Conservation (phyloP, 2,797 vertebrate genomes). For the Linurgus olivaceus region DNA sequence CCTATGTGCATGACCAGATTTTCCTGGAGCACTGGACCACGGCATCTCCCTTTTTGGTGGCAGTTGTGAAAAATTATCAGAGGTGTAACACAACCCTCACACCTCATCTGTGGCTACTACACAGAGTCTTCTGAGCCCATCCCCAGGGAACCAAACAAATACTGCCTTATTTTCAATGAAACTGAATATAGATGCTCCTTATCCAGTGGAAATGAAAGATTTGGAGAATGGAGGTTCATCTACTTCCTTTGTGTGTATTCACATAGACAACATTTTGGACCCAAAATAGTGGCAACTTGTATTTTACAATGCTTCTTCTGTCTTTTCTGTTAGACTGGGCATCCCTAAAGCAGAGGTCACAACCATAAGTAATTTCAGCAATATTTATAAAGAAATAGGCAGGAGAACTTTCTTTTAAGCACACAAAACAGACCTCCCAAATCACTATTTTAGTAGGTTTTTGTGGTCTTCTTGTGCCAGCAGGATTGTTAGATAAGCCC, state of each 20-base stretch:
- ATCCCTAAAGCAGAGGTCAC: neutral
- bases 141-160: neutral
- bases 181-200: neutral
- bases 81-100: neutral
- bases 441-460: neutral
- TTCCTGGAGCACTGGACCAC: neutral
- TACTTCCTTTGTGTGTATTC: neutral
- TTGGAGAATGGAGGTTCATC: neutral
- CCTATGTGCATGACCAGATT: neutral
- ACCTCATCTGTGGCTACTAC: neutral
- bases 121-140: neutral
- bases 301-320: neutral
- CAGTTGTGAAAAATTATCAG: neutral
- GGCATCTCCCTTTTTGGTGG: neutral
- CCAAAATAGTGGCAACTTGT: neutral
- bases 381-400: neutral
- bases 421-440: neutral
- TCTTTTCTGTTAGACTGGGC: neutral
- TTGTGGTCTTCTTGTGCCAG: neutral
- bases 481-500: rapidly evolving
- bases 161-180: neutral
- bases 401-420: neutral
- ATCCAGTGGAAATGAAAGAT: neutral
- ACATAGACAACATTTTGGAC: neutral
- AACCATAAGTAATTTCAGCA: neutral